Evolutionary conservation across 2,797 vertebrate genomes (phyloP).

Genomic region (Ammospiza maritima): DNA sequence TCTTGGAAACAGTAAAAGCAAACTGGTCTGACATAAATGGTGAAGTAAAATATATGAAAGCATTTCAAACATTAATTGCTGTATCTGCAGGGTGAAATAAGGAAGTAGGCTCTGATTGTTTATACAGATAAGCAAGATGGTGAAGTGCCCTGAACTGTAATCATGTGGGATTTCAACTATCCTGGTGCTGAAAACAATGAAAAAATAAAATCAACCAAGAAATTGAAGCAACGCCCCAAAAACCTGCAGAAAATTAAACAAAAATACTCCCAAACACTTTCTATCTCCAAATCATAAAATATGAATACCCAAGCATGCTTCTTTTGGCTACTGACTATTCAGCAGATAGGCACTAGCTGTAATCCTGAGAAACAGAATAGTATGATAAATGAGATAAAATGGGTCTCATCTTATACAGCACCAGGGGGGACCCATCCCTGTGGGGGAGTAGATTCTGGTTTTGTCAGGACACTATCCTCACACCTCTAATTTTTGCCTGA

Average conservation of each 20-base stretch:
- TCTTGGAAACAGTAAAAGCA: neutral
- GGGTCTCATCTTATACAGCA: neutral
- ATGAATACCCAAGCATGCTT: neutral
- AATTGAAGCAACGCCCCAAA: rapidly evolving
- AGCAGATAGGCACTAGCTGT: neutral
- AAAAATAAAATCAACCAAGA: neutral
- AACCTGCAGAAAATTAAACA: neutral
- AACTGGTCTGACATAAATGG: neutral
- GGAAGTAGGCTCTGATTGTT: neutral
- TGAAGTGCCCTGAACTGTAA: neutral
- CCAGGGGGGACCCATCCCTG: neutral
- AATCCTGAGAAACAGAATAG: neutral
- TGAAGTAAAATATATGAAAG: neutral
- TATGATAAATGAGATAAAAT: neutral
- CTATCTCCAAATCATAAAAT: neutral
- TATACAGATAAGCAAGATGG: neutral
- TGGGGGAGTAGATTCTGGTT: neutral
- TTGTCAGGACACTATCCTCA: neutral
- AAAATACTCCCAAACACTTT: rapidly evolving
- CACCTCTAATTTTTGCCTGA: neutral
- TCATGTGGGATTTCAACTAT: neutral
- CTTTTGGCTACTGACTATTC: neutral
- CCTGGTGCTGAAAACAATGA: neutral
- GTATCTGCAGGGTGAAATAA: neutral
- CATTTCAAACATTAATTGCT: neutral